Evolutionary conservation across 2,888 invertebrate genomes (phyloP), one percentile per base, ranked within the genome.

Genomic region (Polietes domitor): DNA sequence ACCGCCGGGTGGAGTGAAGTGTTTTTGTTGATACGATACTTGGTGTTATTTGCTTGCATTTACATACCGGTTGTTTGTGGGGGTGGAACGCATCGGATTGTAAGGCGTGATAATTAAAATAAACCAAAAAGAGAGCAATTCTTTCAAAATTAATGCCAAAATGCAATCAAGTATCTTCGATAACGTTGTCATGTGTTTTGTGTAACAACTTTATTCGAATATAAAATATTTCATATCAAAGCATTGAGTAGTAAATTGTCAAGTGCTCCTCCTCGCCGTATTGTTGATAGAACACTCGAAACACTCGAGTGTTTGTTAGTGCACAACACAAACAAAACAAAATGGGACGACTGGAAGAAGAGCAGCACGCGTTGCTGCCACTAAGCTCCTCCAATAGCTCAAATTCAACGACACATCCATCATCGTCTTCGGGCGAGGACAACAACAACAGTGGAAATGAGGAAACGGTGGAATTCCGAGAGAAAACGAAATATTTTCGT

Each of bases 291-390:
- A 58, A 58, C 28, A 24, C 26, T 61, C 28, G 12, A 61, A 26
- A 19, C 6, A 50, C 17, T 50, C n/a, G n/a, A n/a, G n/a, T 50
- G 19, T 50, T 37, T 1, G 0, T 32, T 37, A 10, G 0, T 55
- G 21, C 55, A 5, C 7, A 26, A 58, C 26, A 58, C 9, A 43
- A 47, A n/a, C 12, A 6, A 55, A 32, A 32, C 4, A 37, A 72
- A 75, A 84, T 84, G 84, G 73, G 58, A 61, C 75, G 75, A 32
- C 76, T 58, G 72, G 68, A 84, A 28, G 78, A 78, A 53, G 84
- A 84, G 37, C 74, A 73, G 37, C 41, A 68, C 1, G 37, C 75
- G n/a, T 77, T 84, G 12, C 65, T 84, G 32, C 72, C 81, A 19
- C 21, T 61, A 53, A 76, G 76, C 26, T 63, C 73, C 21, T 61